Conservation (phyloP, 2,888 invertebrate species). For the Harpagoxenus sublaevis region DNA sequence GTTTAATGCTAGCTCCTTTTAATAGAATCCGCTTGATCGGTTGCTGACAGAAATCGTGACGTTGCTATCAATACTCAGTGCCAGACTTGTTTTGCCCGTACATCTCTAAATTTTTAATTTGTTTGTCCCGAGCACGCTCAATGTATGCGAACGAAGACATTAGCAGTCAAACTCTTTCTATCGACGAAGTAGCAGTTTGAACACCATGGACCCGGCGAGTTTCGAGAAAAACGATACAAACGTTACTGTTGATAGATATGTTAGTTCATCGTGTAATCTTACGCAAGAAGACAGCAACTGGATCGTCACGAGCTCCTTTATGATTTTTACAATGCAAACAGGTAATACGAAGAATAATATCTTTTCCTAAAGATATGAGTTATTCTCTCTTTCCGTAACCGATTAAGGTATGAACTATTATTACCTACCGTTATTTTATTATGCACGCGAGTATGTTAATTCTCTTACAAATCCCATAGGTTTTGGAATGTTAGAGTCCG, state of each 20-base stretch:
- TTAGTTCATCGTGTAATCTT: constrained; percentile 88
- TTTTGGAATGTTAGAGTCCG: constrained; percentile 97
- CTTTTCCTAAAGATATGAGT: background rate
- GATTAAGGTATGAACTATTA: background rate
- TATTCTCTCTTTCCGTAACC: background rate
- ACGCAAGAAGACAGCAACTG: constrained; percentile 94
- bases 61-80: background rate
- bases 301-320: constrained; percentile 95
- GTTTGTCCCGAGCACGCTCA: constrained; percentile 70
- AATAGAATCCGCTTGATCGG: constrained; percentile 1
- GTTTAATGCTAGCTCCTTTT: background rate
- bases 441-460: background rate
- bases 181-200: constrained; percentile 6
- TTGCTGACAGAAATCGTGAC: constrained; percentile 37
- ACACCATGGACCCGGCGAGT: constrained; percentile 65
- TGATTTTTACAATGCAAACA: constrained; percentile 97
- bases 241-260: constrained; percentile 66
- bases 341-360: constrained; percentile 87
- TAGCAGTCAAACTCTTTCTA: constrained; percentile 36
- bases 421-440: background rate
- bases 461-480: constrained; percentile 87
- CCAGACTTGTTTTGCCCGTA: constrained; percentile 63
- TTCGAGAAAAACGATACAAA: constrained; percentile 74
- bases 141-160: constrained; percentile 16
- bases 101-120: constrained; percentile 77